phyloP scores from a whole-genome alignment of 2,113 vertebrate species.

The Eolophus roseicapilla region DNA sequence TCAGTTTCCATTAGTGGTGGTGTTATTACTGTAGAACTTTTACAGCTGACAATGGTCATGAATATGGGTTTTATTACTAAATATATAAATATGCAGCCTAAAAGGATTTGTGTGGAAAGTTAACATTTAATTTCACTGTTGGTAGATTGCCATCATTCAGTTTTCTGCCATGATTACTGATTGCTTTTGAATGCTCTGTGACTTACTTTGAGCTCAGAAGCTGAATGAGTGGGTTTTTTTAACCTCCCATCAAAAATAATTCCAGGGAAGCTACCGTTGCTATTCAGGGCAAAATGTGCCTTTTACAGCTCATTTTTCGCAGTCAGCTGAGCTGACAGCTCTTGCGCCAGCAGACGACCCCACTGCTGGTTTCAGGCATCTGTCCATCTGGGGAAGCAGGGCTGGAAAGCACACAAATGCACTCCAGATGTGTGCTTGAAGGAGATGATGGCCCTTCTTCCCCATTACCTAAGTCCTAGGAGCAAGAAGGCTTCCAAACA shows the following conservation, averaged over 20 bases:
- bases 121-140: constrained; percentile 44
- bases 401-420: neutral
- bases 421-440: neutral
- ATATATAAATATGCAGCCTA: constrained; percentile 35
- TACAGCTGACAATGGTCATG: constrained; percentile 13
- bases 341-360: neutral
- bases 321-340: neutral
- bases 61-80: constrained; percentile 54
- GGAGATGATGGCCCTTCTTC: neutral
- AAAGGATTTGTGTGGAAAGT: constrained; percentile 49
- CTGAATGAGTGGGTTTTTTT: neutral
- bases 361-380: neutral
- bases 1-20: constrained; percentile 4
- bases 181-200: constrained; percentile 4
- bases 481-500: neutral
- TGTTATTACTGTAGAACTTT: neutral
- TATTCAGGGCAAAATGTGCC: neutral
- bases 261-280: neutral
- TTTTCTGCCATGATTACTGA: neutral
- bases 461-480: neutral
- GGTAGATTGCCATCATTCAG: constrained; percentile 31
- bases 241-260: neutral
- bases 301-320: neutral
- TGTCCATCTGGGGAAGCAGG: neutral
- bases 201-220: neutral